Conservation (phyloP, 2,888 invertebrate species). For the Thymelicus sylvestris region DNA sequence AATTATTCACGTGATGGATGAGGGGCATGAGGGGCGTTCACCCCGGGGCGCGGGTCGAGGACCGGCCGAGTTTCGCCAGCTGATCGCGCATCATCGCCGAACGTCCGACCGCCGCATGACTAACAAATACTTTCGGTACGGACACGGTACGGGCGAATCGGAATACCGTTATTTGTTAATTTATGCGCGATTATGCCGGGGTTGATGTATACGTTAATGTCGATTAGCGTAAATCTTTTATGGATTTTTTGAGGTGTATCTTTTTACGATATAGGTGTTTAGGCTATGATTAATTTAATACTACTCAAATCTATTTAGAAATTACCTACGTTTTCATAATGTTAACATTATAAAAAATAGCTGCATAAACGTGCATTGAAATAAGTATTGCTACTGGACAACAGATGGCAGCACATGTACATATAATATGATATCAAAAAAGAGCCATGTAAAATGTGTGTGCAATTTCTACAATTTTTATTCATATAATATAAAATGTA, state of each 20-base stretch:
- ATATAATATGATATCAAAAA: neutral
- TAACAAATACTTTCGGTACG: slow-evolving; percentile 57
- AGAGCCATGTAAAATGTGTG: too few species aligned
- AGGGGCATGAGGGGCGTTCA: slow-evolving; percentile 69
- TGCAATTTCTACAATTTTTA: too few species aligned
- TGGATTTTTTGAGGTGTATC: neutral
- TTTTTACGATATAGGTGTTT: neutral
- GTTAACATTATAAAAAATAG: too few species aligned
- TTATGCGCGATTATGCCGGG: slow-evolving; percentile 47
- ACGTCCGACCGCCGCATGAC: slow-evolving; percentile 47
- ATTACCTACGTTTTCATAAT: too few species aligned
- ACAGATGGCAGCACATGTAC: slow-evolving; percentile 49
- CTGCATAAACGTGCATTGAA: too few species aligned
- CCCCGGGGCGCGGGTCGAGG: slow-evolving; percentile 67
- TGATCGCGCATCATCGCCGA: slow-evolving; percentile 65
- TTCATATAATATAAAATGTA: too few species aligned
- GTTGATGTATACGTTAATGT: slow-evolving; percentile 26
- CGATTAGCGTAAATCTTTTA: slow-evolving; percentile 7
- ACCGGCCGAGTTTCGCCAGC: slow-evolving; percentile 80
- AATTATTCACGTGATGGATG: slow-evolving; percentile 75
- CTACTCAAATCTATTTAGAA: neutral
- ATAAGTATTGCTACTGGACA: slow-evolving; percentile 44
- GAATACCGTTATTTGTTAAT: slow-evolving; percentile 56
- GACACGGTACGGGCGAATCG: slow-evolving; percentile 45
- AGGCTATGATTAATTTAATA: neutral